Percentiles rank a stretch among this genome's conserved stretches.
phyloP scores from a whole-genome alignment of 2,797 vertebrate species.

The Acanthis flammea region DNA sequence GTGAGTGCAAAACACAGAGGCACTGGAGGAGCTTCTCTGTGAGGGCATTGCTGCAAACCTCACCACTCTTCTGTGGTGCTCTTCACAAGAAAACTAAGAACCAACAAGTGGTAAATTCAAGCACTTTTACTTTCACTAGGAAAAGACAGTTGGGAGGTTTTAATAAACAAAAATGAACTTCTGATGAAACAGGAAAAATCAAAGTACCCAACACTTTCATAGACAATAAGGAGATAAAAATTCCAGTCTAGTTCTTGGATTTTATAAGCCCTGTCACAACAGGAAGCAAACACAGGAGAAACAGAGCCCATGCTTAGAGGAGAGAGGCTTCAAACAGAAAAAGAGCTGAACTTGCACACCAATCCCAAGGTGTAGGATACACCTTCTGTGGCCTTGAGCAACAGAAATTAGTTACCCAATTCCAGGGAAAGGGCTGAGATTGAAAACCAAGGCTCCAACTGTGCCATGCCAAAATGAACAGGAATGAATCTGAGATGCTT shows the following conservation, averaged over 20 bases:
- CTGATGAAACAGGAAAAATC: neutral
- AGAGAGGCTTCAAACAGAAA: neutral
- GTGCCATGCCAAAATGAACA: neutral
- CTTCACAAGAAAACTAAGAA: neutral
- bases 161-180: neutral
- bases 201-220: neutral
- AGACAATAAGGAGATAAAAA: neutral
- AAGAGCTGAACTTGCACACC: neutral
- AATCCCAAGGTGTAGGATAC: neutral
- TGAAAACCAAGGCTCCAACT: neutral
- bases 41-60: neutral
- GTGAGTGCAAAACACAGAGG: neutral
- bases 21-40: too few relatives aligned
- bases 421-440: neutral
- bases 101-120: neutral
- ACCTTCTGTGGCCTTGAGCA: neutral
- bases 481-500: neutral
- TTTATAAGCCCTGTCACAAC: neutral
- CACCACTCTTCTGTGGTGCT: fast-evolving
- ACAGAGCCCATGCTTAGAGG: neutral
- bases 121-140: neutral
- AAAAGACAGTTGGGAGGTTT: neutral
- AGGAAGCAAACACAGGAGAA: neutral
- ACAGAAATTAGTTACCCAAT: neutral
- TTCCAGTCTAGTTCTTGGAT: neutral